phyloP scores from a whole-genome alignment of 2,888 invertebrate species.

The Leucophenga maculata region DNA sequence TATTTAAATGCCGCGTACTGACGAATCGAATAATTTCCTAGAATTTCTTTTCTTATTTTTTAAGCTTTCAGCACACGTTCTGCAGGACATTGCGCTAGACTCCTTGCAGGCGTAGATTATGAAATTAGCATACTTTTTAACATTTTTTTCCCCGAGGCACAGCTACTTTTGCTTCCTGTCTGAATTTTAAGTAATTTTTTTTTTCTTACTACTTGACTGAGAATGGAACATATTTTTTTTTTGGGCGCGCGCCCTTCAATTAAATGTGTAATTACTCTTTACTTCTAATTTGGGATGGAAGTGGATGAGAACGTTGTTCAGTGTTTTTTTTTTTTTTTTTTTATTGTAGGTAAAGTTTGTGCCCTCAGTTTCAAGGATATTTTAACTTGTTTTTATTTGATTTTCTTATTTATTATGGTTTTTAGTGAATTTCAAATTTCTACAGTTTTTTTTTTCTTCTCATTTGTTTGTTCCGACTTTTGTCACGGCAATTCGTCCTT shows the following conservation, averaged over 20 bases:
- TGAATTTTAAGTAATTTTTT: slow-evolving; percentile 59
- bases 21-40: slow-evolving; percentile 57
- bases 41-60: slow-evolving; percentile 33
- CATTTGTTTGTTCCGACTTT: slow-evolving; percentile 55
- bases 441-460: slow-evolving; percentile 18
- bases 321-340: slow-evolving; percentile 43
- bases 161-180: slow-evolving; percentile 37
- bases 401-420: slow-evolving; percentile 60
- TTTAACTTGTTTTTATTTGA: slow-evolving; percentile 60
- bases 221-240: slow-evolving; percentile 58
- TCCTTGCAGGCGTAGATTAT: slow-evolving; percentile 51
- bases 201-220: slow-evolving; percentile 12
- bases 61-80: slow-evolving; percentile 20
- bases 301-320: slow-evolving; percentile 34
- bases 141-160: slow-evolving; percentile 42
- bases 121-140: slow-evolving; percentile 68
- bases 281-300: slow-evolving; percentile 34
- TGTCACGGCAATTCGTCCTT: slow-evolving; percentile 30
- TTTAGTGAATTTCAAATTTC: slow-evolving; percentile 39
- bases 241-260: slow-evolving; percentile 62
- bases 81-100: slow-evolving; percentile 38
- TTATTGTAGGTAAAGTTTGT: slow-evolving; percentile 37
- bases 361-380: slow-evolving; percentile 52
- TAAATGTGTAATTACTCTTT: slow-evolving; percentile 70
- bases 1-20: slow-evolving; percentile 55